Evolutionary conservation across 2,113 vertebrate genomes (phyloP), one percentile per base, ranked within the genome.

Genomic region (Platichthys stellatus): DNA sequence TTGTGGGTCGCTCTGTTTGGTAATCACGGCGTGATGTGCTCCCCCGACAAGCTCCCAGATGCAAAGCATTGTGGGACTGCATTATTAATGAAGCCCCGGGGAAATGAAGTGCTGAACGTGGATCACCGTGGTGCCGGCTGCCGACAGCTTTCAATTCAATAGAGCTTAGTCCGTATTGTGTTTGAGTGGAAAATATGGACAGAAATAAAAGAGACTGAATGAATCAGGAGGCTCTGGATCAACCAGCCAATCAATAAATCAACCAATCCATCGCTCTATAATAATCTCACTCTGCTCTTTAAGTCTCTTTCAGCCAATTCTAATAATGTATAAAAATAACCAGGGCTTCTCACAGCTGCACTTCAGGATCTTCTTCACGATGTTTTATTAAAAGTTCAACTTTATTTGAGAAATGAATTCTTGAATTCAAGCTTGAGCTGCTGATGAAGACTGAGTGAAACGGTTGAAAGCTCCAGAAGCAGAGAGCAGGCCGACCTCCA

Each of bases 31-130:
- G 2, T 81, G 82, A 82, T 70, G 76, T 23, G 80, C 45, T 72
- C 69, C 23, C 23, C 59, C n/a, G 45, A 89, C 73, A 58, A 80
- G 82, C 85, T 72, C 51, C 1, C 51, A 75, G 74, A 85, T 81
- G 78, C 83, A 87, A 81, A 84, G 85, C 74, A 84, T 84, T 82
- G 76, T 78, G 79, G 71, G 79, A 59, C 74, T 85, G 77, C 78
- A 89, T 86, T 90, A 86, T 92, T 88, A 86, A 91, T 87, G 71
- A 85, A 84, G 79, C 79, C 86, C 60, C 9, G 26, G 65, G 83
- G 78, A 83, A 86, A 86, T 69, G 72, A 69, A 86, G 74, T 54
- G 67, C 80, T 63, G 88, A 60, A 81, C 69, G 78, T 85, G 76
- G 82, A 83, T 88, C 80, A 82, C 69, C 15, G 70, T 60, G 13